phyloP scores from a whole-genome alignment of 2,113 vertebrate genomes.

The Nannospalax galili region DNA sequence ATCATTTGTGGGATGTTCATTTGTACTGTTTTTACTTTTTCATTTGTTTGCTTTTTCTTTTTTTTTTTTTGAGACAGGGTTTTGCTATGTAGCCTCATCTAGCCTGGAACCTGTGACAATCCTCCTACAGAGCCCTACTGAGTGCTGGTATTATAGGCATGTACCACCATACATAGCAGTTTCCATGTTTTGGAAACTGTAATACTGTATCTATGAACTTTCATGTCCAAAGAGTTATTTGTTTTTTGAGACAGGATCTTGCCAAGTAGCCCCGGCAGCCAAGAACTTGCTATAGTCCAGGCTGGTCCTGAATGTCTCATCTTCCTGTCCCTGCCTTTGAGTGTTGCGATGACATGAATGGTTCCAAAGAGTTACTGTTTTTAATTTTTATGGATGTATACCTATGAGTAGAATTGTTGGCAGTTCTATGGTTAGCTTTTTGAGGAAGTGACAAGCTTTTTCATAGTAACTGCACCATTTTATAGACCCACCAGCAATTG shows the following conservation, averaged over 20 bases:
- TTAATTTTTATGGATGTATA: not conserved
- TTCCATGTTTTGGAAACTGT: conserved; percentile 22
- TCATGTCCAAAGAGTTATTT: not conserved
- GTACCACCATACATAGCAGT: not conserved
- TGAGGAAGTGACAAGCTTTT: not conserved
- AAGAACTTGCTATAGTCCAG: too few species aligned
- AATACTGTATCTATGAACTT: not conserved
- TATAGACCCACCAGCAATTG: not conserved
- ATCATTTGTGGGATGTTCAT: not conserved
- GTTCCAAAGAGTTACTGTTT: not conserved
- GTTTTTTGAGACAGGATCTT: not conserved
- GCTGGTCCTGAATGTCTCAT: not conserved
- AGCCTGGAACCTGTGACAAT: not conserved
- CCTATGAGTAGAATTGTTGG: not conserved
- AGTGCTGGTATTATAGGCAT: not conserved
- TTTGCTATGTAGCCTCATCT: not conserved
- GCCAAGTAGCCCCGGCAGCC: not conserved
- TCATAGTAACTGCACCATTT: not conserved
- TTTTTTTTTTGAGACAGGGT: not conserved
- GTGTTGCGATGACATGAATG: not conserved
- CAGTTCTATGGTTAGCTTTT: conserved; percentile 16
- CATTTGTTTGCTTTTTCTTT: too few species aligned
- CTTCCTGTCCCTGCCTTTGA: too few species aligned
- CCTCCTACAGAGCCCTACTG: not conserved
- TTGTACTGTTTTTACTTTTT: not conserved